Evolutionary conservation across 2,113 vertebrate genomes (phyloP).

Genomic region (Paradisaea rubra): DNA sequence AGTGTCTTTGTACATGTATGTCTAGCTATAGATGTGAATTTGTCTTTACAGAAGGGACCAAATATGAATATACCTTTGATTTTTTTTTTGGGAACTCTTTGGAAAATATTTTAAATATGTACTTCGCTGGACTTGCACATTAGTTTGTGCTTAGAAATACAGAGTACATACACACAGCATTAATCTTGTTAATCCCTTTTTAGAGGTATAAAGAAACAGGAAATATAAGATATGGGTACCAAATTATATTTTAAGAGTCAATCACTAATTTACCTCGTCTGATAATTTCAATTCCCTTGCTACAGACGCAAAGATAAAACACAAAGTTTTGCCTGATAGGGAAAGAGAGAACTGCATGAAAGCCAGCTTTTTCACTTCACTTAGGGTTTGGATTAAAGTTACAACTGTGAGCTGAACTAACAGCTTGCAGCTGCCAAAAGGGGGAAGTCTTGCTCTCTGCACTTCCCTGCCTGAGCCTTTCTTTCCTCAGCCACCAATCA

Average conservation of each 20-base stretch:
- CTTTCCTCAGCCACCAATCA: background rate
- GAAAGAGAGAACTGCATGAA: background rate
- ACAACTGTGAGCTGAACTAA: background rate
- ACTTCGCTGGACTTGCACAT: background rate
- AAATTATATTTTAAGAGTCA: background rate
- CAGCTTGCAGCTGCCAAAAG: conserved; percentile 17
- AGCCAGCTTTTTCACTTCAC: background rate
- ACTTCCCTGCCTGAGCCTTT: background rate
- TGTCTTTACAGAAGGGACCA: background rate
- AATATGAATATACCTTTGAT: background rate
- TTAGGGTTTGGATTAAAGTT: background rate
- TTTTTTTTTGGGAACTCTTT: background rate
- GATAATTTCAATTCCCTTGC: background rate
- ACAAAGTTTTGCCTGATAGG: background rate
- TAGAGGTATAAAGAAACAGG: background rate
- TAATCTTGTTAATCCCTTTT: background rate
- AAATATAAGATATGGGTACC: background rate
- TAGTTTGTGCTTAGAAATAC: background rate
- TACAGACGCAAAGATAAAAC: background rate
- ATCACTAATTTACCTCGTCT: background rate
- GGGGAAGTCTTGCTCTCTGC: conserved; percentile 38
- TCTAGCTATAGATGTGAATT: background rate
- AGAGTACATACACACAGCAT: background rate
- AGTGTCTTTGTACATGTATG: background rate
- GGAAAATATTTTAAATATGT: background rate